Conservation (phyloP, 2,888 invertebrate genomes). For the Ichneumoninae sp. region DNA sequence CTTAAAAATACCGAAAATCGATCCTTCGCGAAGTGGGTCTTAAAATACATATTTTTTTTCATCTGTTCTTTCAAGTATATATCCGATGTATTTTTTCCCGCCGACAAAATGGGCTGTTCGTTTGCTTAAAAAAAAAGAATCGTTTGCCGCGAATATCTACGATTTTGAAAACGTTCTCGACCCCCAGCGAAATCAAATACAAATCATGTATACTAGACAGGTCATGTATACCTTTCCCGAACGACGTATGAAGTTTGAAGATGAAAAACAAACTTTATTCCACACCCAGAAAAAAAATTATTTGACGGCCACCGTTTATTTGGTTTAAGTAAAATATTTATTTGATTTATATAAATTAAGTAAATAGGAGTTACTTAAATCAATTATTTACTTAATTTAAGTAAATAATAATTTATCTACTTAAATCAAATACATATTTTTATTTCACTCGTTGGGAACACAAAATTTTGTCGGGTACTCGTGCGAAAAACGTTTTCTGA, state of each 20-base stretch:
- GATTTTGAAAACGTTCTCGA: background rate
- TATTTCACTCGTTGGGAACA: too few relatives aligned
- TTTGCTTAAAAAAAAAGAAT: background rate
- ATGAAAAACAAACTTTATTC: background rate
- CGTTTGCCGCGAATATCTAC: background rate
- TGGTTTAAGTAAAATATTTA: too few relatives aligned
- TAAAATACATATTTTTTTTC: background rate
- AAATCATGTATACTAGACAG: background rate
- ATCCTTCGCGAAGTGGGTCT: background rate
- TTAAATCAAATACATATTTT: too few relatives aligned
- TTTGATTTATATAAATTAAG: too few relatives aligned
- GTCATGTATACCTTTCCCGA: background rate
- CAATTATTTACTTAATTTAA: too few relatives aligned
- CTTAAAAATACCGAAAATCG: background rate
- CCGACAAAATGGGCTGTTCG: background rate
- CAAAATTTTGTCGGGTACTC: too few relatives aligned
- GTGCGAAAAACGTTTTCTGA: too few relatives aligned
- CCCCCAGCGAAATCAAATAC: conserved; percentile 8
- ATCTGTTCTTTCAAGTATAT: background rate
- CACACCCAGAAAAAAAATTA: too few relatives aligned
- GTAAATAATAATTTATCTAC: too few relatives aligned
- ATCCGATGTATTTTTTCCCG: background rate
- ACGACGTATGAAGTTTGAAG: conserved; percentile 18
- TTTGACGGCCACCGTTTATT: too few relatives aligned
- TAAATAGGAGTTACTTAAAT: too few relatives aligned